These are phyloP conservation scores for Arctopsyche grandis DNA, from an alignment of 1,140 invertebrate genomes.

Conservation along the genomic window DNA sequence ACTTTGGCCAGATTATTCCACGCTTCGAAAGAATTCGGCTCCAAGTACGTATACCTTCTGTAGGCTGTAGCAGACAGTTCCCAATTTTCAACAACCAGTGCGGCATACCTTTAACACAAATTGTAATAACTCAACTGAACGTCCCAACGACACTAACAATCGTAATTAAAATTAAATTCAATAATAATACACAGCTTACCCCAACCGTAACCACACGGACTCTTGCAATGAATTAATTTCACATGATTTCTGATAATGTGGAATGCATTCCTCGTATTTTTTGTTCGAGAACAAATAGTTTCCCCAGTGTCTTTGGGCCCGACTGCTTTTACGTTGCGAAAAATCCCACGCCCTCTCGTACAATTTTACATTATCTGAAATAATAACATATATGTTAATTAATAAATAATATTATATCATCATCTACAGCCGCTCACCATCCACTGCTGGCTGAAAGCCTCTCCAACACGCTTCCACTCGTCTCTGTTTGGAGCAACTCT, in stretches of 20 bases:
- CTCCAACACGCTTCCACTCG: too few relatives aligned
- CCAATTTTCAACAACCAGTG: constrained; percentile 83
- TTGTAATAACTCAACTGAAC: background rate
- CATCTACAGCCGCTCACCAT: too few relatives aligned
- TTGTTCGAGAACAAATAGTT: constrained; percentile 80
- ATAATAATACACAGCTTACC: constrained; percentile 64
- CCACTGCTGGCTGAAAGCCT: too few relatives aligned
- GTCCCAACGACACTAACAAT: too few relatives aligned
- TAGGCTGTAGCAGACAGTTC: constrained; percentile 86
- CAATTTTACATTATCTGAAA: constrained; percentile 78
- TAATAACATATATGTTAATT: constrained; percentile 1
- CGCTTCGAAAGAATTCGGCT: constrained; percentile 91
- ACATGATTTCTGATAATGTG: constrained; percentile 82
- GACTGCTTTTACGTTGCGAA: constrained; percentile 80
- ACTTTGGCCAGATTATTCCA: constrained; percentile 98
- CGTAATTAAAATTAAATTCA: constrained; percentile 13
- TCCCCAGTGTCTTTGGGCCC: constrained; percentile 86
- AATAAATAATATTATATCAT: too few relatives aligned
- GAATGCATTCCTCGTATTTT: constrained; percentile 79
- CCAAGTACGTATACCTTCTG: constrained; percentile 84
- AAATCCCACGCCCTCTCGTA: constrained; percentile 94
- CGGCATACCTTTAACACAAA: constrained; percentile 71
- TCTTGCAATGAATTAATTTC: constrained; percentile 88
- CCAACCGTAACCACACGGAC: constrained; percentile 85
- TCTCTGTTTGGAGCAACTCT: too few relatives aligned